A percentile compares a stretch with the other conserved stretches of the same genome.
phyloP scores from a whole-genome alignment of 2,888 invertebrate species.

The Rhorus exstirpatorius region DNA sequence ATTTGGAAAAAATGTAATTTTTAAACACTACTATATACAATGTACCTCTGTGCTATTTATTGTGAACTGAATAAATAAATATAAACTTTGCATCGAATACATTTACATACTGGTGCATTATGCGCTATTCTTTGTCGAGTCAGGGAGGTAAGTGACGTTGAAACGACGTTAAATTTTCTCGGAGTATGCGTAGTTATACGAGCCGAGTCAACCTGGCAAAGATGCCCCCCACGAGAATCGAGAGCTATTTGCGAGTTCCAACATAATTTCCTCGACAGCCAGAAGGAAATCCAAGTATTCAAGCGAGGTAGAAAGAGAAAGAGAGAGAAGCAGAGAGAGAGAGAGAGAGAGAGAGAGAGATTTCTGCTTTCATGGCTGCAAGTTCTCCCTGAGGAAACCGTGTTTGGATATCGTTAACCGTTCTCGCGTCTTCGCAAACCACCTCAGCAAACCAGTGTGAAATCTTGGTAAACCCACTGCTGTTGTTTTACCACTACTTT shows the following conservation, averaged over 20 bases:
- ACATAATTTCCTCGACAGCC: slow-evolving; percentile 64
- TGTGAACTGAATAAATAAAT: background rate
- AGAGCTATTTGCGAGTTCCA: slow-evolving; percentile 67
- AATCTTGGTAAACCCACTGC: slow-evolving; percentile 17
- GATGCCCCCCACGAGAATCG: slow-evolving; percentile 56
- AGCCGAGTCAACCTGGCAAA: slow-evolving; percentile 26
- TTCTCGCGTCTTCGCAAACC: slow-evolving; percentile 73
- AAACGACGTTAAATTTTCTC: slow-evolving; percentile 61
- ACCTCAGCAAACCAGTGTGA: slow-evolving; percentile 37
- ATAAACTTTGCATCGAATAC: background rate
- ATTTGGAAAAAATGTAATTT: no score
- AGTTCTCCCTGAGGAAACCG: slow-evolving; percentile 66
- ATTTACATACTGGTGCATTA: background rate
- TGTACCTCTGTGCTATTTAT: no score
- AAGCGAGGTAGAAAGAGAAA: slow-evolving; percentile 24
- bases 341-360: slow-evolving; percentile 30
- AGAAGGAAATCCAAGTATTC: slow-evolving; percentile 37
- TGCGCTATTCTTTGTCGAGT: slow-evolving; percentile 23
- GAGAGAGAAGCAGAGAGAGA: slow-evolving; percentile 19
- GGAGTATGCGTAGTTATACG: slow-evolving; percentile 22
- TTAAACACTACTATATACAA: no score
- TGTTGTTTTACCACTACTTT: slow-evolving; percentile 20
- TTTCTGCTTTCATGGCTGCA: slow-evolving; percentile 52
- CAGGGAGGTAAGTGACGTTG: slow-evolving; percentile 63
- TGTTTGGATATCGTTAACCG: slow-evolving; percentile 84